Percentiles rank a stretch among this genome's conserved stretches.
phyloP scores from a whole-genome alignment of 1,140 invertebrate species.

The Atta colombica region DNA sequence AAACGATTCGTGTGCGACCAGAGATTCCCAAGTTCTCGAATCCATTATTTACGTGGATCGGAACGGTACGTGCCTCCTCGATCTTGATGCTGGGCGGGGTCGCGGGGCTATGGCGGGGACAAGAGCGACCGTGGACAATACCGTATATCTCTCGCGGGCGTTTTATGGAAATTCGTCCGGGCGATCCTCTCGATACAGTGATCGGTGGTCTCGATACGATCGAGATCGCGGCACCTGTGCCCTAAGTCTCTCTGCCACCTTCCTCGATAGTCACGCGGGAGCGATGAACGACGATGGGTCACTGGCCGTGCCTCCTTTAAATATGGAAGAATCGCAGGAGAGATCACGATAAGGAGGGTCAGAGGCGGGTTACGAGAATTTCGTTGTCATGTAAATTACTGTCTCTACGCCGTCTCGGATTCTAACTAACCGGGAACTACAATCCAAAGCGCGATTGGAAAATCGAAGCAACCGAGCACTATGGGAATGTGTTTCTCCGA shows the following conservation, averaged over 20 bases:
- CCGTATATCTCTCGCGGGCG: slow-evolving; percentile 73
- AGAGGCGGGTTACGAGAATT: slow-evolving; percentile 82
- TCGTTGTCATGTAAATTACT: slow-evolving; percentile 86
- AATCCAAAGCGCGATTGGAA: slow-evolving; percentile 68
- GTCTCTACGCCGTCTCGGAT: slow-evolving; percentile 75
- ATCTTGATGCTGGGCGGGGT: slow-evolving; percentile 79
- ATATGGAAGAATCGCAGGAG: slow-evolving; percentile 85
- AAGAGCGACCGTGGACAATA: slow-evolving; percentile 71
- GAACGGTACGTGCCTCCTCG: slow-evolving; percentile 74
- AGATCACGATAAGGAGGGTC: slow-evolving; percentile 84
- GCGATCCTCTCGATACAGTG: slow-evolving; percentile 80
- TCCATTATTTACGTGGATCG: slow-evolving; percentile 83
- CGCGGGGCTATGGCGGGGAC: slow-evolving; percentile 63
- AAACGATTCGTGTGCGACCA: slow-evolving; percentile 43
- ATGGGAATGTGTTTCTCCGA: neutral
- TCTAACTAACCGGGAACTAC: slow-evolving; percentile 73
- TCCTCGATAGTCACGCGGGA: slow-evolving; percentile 44
- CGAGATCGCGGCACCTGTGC: slow-evolving; percentile 84
- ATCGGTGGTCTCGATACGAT: slow-evolving; percentile 83
- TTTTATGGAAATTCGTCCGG: slow-evolving; percentile 76
- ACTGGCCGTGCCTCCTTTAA: slow-evolving; percentile 84
- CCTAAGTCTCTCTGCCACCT: slow-evolving; percentile 75
- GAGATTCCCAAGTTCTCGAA: slow-evolving; percentile 59
- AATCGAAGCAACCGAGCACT: slow-evolving; percentile 33
- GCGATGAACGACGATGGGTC: slow-evolving; percentile 75